Conservation (phyloP, 2,797 vertebrate species). For the Acrossocheilus wenchowensis region DNA sequence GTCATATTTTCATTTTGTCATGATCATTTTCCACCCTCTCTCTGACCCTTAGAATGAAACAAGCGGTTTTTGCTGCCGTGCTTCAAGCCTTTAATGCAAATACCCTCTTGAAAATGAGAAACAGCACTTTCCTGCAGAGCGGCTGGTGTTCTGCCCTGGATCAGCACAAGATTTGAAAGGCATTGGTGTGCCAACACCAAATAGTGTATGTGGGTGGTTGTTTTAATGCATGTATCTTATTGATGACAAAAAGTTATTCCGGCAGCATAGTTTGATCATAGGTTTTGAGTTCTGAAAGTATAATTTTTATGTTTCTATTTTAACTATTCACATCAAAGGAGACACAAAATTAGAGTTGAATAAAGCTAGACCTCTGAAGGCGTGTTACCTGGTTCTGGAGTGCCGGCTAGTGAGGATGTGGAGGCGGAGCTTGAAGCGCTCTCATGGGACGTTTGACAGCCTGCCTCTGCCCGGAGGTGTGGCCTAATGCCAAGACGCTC, state of each 20-base stretch:
- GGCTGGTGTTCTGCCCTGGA: background rate
- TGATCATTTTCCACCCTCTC: background rate
- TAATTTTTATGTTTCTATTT: background rate
- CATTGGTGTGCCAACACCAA: background rate
- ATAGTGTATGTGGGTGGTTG: background rate
- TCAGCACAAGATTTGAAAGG: slow-evolving; percentile 11
- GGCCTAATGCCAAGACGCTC: slow-evolving; percentile 86
- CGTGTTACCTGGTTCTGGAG: slow-evolving; percentile 79
- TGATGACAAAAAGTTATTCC: background rate
- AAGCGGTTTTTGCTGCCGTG: background rate
- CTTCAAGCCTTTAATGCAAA: slow-evolving; percentile 15
- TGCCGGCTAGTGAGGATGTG: slow-evolving; percentile 80
- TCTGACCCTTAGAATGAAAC: slow-evolving; percentile 6
- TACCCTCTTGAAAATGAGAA: background rate
- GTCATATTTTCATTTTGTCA: background rate
- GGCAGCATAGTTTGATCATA: background rate
- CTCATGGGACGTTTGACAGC: slow-evolving; percentile 75
- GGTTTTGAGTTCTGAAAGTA: background rate
- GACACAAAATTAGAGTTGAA: background rate
- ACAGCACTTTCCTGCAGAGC: background rate
- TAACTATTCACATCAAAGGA: background rate
- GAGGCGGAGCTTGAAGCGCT: slow-evolving; percentile 82
- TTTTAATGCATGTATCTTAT: background rate
- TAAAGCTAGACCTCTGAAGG: background rate
- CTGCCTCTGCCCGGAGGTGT: slow-evolving; percentile 79